Conservation (phyloP, 2,113 vertebrate species). For the Aphelocoma coerulescens region DNA sequence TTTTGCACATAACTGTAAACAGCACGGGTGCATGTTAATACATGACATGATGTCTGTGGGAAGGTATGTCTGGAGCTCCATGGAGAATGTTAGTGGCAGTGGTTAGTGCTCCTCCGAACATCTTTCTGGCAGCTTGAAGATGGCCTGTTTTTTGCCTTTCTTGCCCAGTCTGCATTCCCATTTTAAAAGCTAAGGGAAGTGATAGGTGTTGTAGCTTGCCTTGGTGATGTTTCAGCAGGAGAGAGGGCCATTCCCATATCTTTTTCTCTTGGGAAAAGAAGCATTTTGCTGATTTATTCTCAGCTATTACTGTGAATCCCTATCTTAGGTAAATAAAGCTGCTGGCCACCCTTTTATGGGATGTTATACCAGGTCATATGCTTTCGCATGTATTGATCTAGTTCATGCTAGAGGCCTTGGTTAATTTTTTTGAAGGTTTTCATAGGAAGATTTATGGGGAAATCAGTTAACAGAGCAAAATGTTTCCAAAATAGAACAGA, state of each 20-base stretch:
- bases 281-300: background rate
- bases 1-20: background rate
- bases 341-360: background rate
- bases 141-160: background rate
- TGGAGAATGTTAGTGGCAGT: background rate
- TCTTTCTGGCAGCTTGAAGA: background rate
- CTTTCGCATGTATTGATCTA: background rate
- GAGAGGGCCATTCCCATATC: background rate
- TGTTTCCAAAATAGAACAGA: background rate
- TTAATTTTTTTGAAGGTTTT: background rate
- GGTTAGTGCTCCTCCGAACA: background rate
- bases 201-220: background rate
- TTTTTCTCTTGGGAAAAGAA: background rate
- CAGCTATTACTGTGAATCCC: background rate
- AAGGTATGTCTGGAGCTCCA: background rate
- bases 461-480: background rate
- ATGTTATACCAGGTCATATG: background rate
- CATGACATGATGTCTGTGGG: background rate
- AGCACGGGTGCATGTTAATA: fast-evolving
- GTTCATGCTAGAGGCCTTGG: background rate
- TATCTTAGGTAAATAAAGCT: background rate
- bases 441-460: background rate
- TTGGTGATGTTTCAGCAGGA: background rate
- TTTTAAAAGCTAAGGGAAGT: background rate
- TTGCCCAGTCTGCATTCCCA: background rate